Evolutionary conservation across 2,888 invertebrate species (phyloP).

Genomic region (Oligia strigilis): DNA sequence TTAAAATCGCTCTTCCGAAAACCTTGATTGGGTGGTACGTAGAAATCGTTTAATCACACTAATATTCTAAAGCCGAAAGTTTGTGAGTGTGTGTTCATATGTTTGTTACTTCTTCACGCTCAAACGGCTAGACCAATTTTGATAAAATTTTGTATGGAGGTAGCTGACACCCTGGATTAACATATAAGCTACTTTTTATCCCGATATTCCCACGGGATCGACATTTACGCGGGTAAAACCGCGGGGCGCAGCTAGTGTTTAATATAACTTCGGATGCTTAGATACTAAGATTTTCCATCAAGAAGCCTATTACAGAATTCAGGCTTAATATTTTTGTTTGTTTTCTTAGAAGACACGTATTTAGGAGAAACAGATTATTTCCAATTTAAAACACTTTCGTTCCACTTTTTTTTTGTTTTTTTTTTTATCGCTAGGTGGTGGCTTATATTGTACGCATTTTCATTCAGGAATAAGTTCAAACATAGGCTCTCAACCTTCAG

Average conservation of each 20-base stretch:
- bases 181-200: no score
- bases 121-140: no score
- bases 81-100: no score
- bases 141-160: no score
- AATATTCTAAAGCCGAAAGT: no score
- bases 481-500: not conserved
- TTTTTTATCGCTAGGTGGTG: not conserved
- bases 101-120: no score
- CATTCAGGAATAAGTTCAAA: not conserved
- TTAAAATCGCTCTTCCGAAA: not conserved
- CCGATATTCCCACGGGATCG: no score
- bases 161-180: no score
- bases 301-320: conserved; percentile 9
- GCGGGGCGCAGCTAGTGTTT: no score
- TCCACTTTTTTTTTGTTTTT: not conserved
- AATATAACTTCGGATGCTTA: not conserved
- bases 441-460: not conserved
- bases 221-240: no score
- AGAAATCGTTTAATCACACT: conserved; percentile 7
- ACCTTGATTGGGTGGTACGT: not conserved
- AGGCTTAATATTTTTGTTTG: not conserved
- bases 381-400: not conserved
- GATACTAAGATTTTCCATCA: conserved; percentile 1
- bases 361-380: not conserved
- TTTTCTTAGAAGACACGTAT: not conserved